Percentiles rank a stretch among this genome's conserved stretches.
Evolutionary conservation across 2,113 vertebrate genomes (phyloP).

Genomic region (Amphilophus citrinellus): DNA sequence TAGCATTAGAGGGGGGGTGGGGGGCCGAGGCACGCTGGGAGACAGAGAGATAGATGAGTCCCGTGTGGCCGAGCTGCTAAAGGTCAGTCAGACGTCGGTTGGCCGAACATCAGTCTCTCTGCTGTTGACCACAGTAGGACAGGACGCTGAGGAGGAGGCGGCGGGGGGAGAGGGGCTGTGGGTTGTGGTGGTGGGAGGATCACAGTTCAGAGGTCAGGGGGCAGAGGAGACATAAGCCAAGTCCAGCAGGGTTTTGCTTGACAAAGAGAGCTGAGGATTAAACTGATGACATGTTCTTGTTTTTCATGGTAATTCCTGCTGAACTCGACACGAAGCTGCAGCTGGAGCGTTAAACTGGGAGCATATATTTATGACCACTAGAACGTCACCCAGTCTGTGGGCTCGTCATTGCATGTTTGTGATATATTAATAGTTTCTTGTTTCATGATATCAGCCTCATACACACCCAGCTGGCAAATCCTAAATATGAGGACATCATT

Average conservation of each 20-base stretch:
- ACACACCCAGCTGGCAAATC: too few relatives aligned
- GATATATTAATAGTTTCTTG: too few relatives aligned
- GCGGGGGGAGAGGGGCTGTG: neutral
- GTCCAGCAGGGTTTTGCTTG: neutral
- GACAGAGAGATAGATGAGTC: constrained; percentile 68
- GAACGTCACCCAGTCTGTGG: too few relatives aligned
- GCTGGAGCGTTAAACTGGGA: rapidly evolving
- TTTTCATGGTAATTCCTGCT: neutral
- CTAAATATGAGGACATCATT: too few relatives aligned
- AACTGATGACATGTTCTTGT: neutral
- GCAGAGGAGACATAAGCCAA: neutral
- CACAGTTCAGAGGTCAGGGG: constrained; percentile 42
- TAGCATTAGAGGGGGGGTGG: constrained; percentile 53
- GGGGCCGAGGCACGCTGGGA: constrained; percentile 37
- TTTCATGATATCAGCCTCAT: too few relatives aligned
- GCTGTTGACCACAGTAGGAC: constrained; percentile 48
- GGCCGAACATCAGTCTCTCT: constrained; percentile 69
- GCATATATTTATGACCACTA: neutral
- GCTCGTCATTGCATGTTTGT: too few relatives aligned
- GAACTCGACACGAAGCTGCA: neutral
- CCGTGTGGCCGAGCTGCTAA: constrained; percentile 63
- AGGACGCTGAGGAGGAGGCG: neutral
- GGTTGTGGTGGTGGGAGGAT: neutral
- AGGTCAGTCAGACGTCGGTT: constrained; percentile 67
- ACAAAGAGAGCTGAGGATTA: rapidly evolving